Base-by-base conservation (phyloP, 64 coral and sea anemone species). In the Montipora efflorescens region DNA sequence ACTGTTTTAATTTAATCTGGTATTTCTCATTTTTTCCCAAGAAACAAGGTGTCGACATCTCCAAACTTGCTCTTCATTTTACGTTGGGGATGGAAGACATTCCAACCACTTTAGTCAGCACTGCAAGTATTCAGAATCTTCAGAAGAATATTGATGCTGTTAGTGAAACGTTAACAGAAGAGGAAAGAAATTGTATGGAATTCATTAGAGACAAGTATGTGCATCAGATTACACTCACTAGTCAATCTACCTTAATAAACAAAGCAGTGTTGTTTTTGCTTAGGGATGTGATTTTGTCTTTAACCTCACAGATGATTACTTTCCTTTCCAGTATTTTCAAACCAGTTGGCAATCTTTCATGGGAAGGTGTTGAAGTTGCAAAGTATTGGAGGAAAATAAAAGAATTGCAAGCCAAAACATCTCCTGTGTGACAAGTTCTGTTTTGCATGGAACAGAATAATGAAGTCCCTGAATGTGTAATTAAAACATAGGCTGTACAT, bases 81-180 rank as follows among this genome's bases (percentile, higher is more conserved):
- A 92, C 98, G 4, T 78, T 99, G 49, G 67, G 19, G 43, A 74
- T 92, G 70, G 85, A 95, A 90, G 83, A 94, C 15, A 94, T 99
- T 59, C 92, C 98, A 7, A 99, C 98, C n/a, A 99, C 98, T 8
- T 82, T 99, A 44, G 94, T 99, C 5, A 99, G 98, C 67, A 99
- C 98, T 80, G 95, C 98, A 74, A 99, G 95, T 44, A 49, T 96
- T 20, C 55, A 89, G 72, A 99, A 99, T 64, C 55, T 99, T n/a
- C 81, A 88, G 67, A 96, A 94, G 81, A 99, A 99, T 57, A 87
- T 96, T 76, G 80, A 90, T 87, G 80, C 95, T 5, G 95, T 99
- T 16, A 79, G 59, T 19, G 62, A 92, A 52, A 81, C 87, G 47
- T 92, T 99, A 48, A 92, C 88, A 81, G 11, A 92, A 11, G 46